phyloP scores from a whole-genome alignment of 2,113 vertebrate species.

The Menidia beryllina region DNA sequence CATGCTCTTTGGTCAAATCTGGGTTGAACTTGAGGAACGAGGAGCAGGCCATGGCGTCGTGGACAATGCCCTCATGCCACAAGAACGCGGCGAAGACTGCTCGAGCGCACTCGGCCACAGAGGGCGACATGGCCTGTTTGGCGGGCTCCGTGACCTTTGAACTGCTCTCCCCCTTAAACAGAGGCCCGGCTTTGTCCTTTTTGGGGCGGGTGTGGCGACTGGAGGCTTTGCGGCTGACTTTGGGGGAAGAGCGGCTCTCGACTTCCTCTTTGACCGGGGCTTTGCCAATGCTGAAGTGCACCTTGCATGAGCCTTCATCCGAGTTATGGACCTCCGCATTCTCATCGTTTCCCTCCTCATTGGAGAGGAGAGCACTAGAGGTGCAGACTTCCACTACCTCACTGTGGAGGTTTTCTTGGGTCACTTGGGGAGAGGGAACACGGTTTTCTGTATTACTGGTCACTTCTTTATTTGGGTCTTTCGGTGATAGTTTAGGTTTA shows the following conservation, averaged over 20 bases:
- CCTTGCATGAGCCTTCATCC: slow-evolving; percentile 91
- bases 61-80: slow-evolving; percentile 99
- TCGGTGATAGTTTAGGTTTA: slow-evolving; percentile 90
- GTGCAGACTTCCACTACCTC: slow-evolving; percentile 98
- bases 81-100: slow-evolving; percentile 96
- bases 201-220: slow-evolving; percentile 92
- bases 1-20: slow-evolving; percentile 96
- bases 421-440: slow-evolving; percentile 94
- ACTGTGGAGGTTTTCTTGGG: slow-evolving; percentile 97
- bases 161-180: slow-evolving; percentile 91
- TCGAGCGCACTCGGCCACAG: slow-evolving; percentile 95
- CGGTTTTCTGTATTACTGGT: slow-evolving; percentile 87
- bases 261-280: slow-evolving; percentile 94
- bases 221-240: slow-evolving; percentile 94
- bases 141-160: slow-evolving; percentile 89
- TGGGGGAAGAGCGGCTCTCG: slow-evolving; percentile 94
- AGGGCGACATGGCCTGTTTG: slow-evolving; percentile 98
- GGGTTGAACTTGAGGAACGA: slow-evolving; percentile 99
- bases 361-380: slow-evolving; percentile 92
- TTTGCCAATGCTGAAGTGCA: slow-evolving; percentile 99
- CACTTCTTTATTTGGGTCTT: slow-evolving; percentile 86
- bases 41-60: slow-evolving; percentile 99
- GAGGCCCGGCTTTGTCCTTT: slow-evolving; percentile 94
- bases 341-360: slow-evolving; percentile 89
- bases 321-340: slow-evolving; percentile 84